Evolutionary conservation across 2,797 vertebrate species (phyloP).

Genomic region (Coracias cyanogaster): DNA sequence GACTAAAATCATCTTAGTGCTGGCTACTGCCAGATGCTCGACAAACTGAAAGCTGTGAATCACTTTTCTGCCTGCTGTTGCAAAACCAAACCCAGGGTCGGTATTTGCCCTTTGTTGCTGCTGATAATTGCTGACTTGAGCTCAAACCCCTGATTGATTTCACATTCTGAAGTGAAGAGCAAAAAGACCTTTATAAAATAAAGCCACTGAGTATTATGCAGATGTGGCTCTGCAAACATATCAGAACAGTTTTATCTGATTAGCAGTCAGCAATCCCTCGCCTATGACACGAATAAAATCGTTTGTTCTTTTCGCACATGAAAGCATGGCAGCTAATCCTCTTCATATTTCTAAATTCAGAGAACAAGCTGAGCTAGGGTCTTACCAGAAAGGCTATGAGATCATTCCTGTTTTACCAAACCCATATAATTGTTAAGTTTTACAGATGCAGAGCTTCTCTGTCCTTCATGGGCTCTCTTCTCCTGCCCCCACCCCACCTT

Average conservation of each 20-base stretch:
- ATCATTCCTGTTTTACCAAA: constrained; percentile 21
- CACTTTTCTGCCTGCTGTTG: constrained; percentile 8
- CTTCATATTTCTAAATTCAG: constrained; percentile 51
- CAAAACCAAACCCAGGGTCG: constrained; percentile 15
- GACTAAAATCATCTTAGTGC: neutral
- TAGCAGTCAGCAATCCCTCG: constrained; percentile 53
- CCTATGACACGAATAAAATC: constrained; percentile 43
- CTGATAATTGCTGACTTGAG: constrained; percentile 59
- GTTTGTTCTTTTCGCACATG: constrained; percentile 62
- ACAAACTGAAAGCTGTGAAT: constrained; percentile 1
- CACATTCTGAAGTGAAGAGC: constrained; percentile 53
- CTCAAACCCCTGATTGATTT: constrained; percentile 48
- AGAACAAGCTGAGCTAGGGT: constrained; percentile 26
- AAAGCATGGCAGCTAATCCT: constrained; percentile 46
- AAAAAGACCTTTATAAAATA: constrained; percentile 45
- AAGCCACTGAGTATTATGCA: constrained; percentile 58
- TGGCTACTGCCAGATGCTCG: neutral
- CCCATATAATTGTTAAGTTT: neutral
- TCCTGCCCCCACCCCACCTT: neutral
- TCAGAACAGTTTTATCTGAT: constrained; percentile 45
- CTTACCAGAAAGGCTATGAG: neutral
- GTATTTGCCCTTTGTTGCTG: constrained; percentile 48
- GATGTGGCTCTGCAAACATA: constrained; percentile 55
- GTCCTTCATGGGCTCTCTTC: neutral
- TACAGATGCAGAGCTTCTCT: neutral